A percentile compares a stretch with the other conserved stretches of the same genome.
Evolutionary conservation across 2,113 vertebrate species (phyloP).

Genomic region (Peucedramus taeniatus): DNA sequence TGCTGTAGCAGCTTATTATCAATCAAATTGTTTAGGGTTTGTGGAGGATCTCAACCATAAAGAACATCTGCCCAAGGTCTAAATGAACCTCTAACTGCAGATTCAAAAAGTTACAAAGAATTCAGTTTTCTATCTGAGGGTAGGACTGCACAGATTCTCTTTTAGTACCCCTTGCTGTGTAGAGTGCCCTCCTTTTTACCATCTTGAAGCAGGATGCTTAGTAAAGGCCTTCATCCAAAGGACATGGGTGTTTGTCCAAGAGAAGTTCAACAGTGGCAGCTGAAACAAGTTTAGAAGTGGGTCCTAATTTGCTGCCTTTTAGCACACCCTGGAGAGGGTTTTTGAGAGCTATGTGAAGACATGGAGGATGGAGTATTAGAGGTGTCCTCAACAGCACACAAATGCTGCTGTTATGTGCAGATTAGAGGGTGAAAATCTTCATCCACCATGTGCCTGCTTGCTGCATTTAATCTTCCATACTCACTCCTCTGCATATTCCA

Average conservation of each 20-base stretch:
- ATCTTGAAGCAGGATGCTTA: neutral
- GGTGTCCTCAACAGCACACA: neutral
- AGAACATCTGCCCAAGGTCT: neutral
- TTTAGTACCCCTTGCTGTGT: neutral
- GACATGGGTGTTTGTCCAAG: neutral
- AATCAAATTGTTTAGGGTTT: neutral
- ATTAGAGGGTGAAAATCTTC: neutral
- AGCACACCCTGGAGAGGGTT: neutral
- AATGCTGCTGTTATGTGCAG: neutral
- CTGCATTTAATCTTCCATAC: neutral
- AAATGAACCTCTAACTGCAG: neutral
- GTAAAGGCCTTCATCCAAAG: neutral
- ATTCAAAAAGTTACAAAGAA: neutral
- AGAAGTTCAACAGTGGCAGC: neutral
- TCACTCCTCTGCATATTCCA: neutral
- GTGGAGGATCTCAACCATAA: neutral
- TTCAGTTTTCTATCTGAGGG: neutral
- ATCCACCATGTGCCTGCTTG: accelerated
- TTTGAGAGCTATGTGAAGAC: neutral
- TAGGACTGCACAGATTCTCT: neutral
- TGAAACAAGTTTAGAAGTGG: neutral
- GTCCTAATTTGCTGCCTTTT: neutral
- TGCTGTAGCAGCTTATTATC: neutral
- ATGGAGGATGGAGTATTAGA: neutral
- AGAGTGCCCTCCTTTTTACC: neutral